Evolutionary conservation across 2,888 invertebrate species (phyloP).

Genomic region (Hemaris fuciformis): DNA sequence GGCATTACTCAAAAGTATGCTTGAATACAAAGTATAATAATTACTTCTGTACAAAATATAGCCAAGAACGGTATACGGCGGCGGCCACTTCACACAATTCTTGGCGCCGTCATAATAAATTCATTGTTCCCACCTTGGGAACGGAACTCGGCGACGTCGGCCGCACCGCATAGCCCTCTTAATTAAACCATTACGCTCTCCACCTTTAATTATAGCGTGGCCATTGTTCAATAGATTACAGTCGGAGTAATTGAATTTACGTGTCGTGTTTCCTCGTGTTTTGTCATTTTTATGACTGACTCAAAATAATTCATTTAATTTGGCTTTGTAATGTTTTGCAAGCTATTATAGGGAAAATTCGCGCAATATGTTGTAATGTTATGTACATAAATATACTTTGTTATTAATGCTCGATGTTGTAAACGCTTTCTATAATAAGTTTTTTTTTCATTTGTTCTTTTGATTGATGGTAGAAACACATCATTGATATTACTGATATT

Average conservation of each 20-base stretch:
- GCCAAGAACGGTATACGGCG: neutral
- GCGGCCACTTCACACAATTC: neutral
- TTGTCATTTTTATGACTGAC: neutral
- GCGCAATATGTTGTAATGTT: neutral
- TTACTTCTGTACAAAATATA: neutral
- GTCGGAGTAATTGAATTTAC: neutral
- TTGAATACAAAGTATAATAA: neutral
- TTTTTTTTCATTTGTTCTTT: no score
- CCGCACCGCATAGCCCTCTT: neutral
- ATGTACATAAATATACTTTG: neutral
- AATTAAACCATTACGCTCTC: neutral
- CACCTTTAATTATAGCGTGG: neutral
- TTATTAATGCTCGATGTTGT: no score
- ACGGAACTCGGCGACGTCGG: neutral
- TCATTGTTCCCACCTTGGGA: constrained; percentile 1
- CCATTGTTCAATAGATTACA: neutral
- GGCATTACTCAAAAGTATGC: no score
- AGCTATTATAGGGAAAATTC: neutral
- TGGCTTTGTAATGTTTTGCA: neutral
- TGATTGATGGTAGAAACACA: no score
- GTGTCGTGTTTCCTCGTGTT: neutral
- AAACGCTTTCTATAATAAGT: no score
- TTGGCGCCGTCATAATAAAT: neutral
- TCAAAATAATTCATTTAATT: neutral
- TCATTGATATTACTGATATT: no score